Base-by-base conservation (phyloP, 2,797 vertebrate species). In the Xyrichtys novacula region DNA sequence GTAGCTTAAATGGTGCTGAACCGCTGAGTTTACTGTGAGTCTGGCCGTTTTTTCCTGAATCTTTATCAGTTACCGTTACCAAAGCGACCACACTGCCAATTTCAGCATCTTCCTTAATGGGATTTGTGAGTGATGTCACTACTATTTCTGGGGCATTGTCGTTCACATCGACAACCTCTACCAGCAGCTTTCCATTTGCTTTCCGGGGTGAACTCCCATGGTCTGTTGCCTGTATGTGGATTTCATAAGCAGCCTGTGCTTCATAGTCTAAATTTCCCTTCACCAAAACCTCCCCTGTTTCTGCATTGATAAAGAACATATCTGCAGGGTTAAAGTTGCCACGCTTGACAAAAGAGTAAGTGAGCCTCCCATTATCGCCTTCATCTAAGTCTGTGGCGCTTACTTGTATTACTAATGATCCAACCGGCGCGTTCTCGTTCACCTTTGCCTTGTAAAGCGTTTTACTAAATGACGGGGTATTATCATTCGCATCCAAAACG, bases 401-500 rank as follows among this genome's bases (percentile, higher is more conserved):
- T 53, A 87, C 52, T 62, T 74, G 34, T 61, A 87, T 66, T 12
- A 91, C 25, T 22, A 68, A 39, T 0, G 78, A 80, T 38, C 87
- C 83, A 0, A 4, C 2, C 2, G 71, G 25, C 0, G 81, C 78
- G 68, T 95, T 95, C 83, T 95, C 95, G 39, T 83, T 78, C 6
- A 96, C 84, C 4, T 76, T 72, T 1, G 90, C 85, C 61, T 94
- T 92, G 0, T 94, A 95, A 0, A 94, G 83, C 0, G 88, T 49
- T 68, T 86, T 89, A 42, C 79, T 92, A 53, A 94, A 93, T 25
- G 74, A 52, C 0, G 94, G 95, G 1, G 88, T 67, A 44, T 94
- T 95, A 29, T 96, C 94, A 29, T 96, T 96, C 0, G 0, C 84
- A 75, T 96, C 95, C 19, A 91, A 39, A 9, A 95, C 90, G 43